These are phyloP conservation scores for Anadara kagoshimensis DNA, from an alignment of 1,140 invertebrate species.

Conservation along the genomic window DNA sequence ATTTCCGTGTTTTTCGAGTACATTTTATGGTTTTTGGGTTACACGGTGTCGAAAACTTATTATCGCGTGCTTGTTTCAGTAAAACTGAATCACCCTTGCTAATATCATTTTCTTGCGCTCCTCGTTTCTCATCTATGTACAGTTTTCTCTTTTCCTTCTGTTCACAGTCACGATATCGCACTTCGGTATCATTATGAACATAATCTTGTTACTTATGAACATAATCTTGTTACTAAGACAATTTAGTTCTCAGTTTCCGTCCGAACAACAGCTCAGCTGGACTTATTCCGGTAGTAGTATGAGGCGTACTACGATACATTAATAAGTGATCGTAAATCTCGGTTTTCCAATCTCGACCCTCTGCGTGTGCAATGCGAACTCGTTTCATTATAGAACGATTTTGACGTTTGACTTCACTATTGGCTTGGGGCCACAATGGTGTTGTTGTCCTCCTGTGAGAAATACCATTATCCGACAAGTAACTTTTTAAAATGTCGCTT, in stretches of 20 bases:
- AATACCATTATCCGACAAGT: constrained; percentile 23
- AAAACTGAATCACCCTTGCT: too few species aligned
- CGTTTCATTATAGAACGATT: constrained; percentile 41
- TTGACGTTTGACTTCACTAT: constrained; percentile 40
- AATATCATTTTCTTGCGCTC: too few species aligned
- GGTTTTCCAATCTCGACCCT: constrained; percentile 38
- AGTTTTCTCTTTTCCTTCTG: too few species aligned
- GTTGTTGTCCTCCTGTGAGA: constrained; percentile 17
- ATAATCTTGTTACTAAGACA: too few species aligned
- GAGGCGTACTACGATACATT: constrained; percentile 40
- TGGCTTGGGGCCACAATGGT: constrained; percentile 40
- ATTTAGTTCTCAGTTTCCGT: constrained; percentile 30
- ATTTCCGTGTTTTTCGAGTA: too few species aligned
- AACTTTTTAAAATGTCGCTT: constrained; percentile 5
- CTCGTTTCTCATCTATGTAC: too few species aligned
- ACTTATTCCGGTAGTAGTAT: constrained; percentile 34
- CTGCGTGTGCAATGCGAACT: constrained; percentile 31
- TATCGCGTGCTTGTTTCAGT: too few species aligned
- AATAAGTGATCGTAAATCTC: constrained; percentile 37
- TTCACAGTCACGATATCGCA: too few species aligned
- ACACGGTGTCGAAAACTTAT: too few species aligned
- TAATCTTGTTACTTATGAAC: too few species aligned
- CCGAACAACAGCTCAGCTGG: constrained; percentile 37
- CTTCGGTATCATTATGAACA: too few species aligned
- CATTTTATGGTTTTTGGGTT: too few species aligned